Percentiles rank a stretch among this genome's conserved stretches.
Conservation (phyloP, 2,888 invertebrate species). For the Xiphydria camelus region DNA sequence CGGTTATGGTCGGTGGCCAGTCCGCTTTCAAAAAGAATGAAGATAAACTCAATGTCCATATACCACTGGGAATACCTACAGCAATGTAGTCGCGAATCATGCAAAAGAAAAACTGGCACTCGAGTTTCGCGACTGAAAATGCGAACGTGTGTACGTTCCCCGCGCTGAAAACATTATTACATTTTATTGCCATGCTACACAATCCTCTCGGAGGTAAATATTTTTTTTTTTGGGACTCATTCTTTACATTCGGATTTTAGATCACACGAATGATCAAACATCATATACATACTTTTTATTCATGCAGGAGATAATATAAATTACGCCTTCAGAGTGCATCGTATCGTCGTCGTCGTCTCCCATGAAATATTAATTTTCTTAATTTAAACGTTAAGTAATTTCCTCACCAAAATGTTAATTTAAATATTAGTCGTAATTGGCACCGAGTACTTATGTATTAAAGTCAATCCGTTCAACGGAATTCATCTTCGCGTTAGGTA, state of each 20-base stretch:
- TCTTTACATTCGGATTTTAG: conserved; percentile 27
- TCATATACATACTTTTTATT: conserved; percentile 13
- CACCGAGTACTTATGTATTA: conserved; percentile 30
- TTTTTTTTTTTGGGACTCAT: conserved; percentile 15
- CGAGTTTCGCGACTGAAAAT: too few species aligned
- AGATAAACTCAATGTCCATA: too few species aligned
- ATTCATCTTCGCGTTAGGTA: too few species aligned
- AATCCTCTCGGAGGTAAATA: conserved; percentile 36
- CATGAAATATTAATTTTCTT: neutral
- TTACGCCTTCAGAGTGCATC: conserved; percentile 8
- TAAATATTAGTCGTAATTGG: conserved; percentile 33
- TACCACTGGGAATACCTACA: too few species aligned
- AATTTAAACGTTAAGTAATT: conserved; percentile 7
- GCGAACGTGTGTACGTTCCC: conserved; percentile 1
- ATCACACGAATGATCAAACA: conserved; percentile 32
- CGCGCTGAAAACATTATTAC: too few species aligned
- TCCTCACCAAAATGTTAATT: conserved; percentile 16
- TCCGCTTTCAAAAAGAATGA: too few species aligned
- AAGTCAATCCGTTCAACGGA: neutral
- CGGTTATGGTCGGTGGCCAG: too few species aligned
- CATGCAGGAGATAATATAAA: neutral
- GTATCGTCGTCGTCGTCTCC: conserved; percentile 8
- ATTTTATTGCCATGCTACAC: conserved; percentile 36
- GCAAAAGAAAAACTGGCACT: too few species aligned
- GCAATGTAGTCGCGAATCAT: too few species aligned